phyloP scores from a whole-genome alignment of 2,888 invertebrate species.

The Agrotis clavis region DNA sequence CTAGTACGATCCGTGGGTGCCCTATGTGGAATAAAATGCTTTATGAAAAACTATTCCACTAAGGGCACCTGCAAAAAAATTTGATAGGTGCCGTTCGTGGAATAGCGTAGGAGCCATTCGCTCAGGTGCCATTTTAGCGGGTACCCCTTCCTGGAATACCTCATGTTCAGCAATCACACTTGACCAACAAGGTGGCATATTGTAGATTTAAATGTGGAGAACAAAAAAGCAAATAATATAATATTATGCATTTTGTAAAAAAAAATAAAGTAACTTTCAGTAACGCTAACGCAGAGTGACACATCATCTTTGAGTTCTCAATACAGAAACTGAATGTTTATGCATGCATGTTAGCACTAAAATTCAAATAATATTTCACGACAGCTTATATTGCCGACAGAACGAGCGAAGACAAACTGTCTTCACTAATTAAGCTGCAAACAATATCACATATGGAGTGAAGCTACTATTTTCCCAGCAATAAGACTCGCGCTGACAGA shows the following conservation, averaged over 20 bases:
- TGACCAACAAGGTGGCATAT: too few species aligned
- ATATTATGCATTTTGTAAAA: neutral
- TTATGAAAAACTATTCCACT: too few species aligned
- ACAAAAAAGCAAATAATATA: too few species aligned
- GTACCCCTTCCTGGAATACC: too few species aligned
- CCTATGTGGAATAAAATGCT: too few species aligned
- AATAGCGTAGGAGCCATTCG: too few species aligned
- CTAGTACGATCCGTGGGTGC: too few species aligned
- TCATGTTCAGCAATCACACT: too few species aligned
- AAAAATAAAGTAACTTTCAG: neutral
- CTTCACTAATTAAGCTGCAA: slow-evolving; percentile 41
- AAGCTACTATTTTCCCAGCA: slow-evolving; percentile 27
- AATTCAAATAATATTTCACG: neutral
- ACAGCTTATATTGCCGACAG: neutral
- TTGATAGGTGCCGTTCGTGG: too few species aligned
- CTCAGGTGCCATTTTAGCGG: too few species aligned
- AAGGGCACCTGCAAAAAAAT: too few species aligned
- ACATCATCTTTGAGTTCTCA: neutral
- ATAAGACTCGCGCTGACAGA: neutral
- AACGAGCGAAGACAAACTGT: slow-evolving; percentile 18
- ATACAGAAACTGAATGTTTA: neutral
- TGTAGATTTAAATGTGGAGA: neutral
- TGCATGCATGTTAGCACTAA: neutral
- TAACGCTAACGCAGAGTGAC: neutral
- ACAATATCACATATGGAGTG: slow-evolving; percentile 25